Conservation (phyloP, 2,888 invertebrate genomes). For the Tubiluchus corallicola region DNA sequence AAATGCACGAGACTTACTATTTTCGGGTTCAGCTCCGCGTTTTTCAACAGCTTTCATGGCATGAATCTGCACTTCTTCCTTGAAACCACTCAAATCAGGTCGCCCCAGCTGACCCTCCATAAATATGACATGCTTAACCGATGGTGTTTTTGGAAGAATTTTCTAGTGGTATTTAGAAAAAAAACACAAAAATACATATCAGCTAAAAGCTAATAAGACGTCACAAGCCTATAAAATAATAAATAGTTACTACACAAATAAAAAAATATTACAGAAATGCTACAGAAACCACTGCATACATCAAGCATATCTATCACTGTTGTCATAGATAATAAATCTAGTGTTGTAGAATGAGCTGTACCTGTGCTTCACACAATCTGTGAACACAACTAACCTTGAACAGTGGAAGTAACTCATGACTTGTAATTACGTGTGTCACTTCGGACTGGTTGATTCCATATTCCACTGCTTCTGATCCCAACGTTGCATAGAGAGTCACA, state of each 20-base stretch:
- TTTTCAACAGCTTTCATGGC: slow-evolving; percentile 56
- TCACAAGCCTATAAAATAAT: background rate
- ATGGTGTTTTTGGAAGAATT: slow-evolving; percentile 47
- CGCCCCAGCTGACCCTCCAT: slow-evolving; percentile 17
- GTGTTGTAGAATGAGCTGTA: too few species aligned
- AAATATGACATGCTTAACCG: slow-evolving; percentile 41
- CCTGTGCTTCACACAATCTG: too few species aligned
- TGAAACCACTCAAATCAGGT: slow-evolving; percentile 38
- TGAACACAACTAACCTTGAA: slow-evolving; percentile 41
- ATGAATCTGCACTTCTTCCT: slow-evolving; percentile 49
- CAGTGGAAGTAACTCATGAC: slow-evolving; percentile 75
- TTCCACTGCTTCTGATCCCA: slow-evolving; percentile 87
- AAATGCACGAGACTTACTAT: too few species aligned
- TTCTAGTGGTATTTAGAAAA: slow-evolving; percentile 12
- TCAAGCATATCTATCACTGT: too few species aligned
- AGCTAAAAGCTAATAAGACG: slow-evolving; percentile 1
- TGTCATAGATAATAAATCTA: too few species aligned
- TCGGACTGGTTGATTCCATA: slow-evolving; percentile 95
- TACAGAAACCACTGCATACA: background rate
- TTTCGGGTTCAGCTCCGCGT: too few species aligned
- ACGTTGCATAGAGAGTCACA: slow-evolving; percentile 88
- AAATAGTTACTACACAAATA: background rate
- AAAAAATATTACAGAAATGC: background rate
- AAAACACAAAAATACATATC: background rate
- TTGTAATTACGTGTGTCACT: slow-evolving; percentile 76